Conservation (phyloP, 1,140 invertebrate species). For the Drosophila micromelanica region DNA sequence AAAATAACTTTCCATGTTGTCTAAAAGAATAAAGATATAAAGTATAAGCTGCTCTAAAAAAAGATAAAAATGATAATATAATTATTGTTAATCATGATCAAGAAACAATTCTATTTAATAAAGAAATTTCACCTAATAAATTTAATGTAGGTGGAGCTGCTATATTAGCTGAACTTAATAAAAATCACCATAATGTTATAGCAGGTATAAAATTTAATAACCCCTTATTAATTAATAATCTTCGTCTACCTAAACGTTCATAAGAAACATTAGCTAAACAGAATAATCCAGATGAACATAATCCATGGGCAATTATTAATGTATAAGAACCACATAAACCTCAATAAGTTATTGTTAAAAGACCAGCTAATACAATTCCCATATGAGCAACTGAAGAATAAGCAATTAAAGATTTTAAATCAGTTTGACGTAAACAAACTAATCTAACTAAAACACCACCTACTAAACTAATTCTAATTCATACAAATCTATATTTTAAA, state of each 20-base stretch:
- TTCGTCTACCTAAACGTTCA: conserved; percentile 85
- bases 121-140: conserved; percentile 86
- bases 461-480: no score
- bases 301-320: conserved; percentile 88
- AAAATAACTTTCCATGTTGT: no score
- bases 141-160: conserved; percentile 84
- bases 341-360: no score
- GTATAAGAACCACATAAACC: conserved; percentile 84
- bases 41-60: conserved; percentile 78
- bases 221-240: conserved; percentile 84
- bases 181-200: conserved; percentile 87
- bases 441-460: no score
- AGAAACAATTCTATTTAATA: conserved; percentile 86
- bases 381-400: no score
- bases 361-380: no score
- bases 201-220: conserved; percentile 84
- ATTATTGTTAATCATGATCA: conserved; percentile 85
- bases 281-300: conserved; percentile 89
- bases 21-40: no score
- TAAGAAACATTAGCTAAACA: conserved; percentile 88
- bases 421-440: no score
- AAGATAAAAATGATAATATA: conserved; percentile 85
- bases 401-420: no score
- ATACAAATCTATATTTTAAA: no score
- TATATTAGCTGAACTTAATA: conserved; percentile 85